Percentiles rank a stretch among this genome's conserved stretches.
These are phyloP conservation scores for Cichlasoma orientale DNA, from an alignment of 2,797 vertebrate species.

Conservation along the genomic window DNA sequence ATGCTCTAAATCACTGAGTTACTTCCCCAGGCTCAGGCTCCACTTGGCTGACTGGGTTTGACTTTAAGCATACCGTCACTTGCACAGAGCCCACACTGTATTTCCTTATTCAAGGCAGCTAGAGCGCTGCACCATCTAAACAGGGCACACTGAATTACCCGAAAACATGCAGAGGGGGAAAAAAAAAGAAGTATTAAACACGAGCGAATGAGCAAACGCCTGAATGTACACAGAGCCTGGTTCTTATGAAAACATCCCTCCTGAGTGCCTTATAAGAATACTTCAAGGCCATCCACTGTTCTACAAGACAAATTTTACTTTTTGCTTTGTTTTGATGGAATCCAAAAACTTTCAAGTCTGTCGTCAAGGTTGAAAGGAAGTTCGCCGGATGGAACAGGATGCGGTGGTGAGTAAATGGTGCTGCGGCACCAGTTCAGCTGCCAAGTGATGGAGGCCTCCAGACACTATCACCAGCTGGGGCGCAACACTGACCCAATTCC, in stretches of 20 bases:
- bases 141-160: slow-evolving; percentile 30
- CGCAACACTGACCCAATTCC: slow-evolving; percentile 62
- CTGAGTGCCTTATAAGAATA: slow-evolving; percentile 1
- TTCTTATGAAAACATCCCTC: slow-evolving; percentile 20
- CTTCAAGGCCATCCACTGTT: not conserved
- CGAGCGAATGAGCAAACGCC: slow-evolving; percentile 39
- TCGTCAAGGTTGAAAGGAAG: slow-evolving; percentile 10
- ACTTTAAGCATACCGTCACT: slow-evolving; percentile 40
- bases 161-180: slow-evolving; percentile 15
- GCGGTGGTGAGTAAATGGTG: slow-evolving; percentile 45
- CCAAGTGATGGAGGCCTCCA: slow-evolving; percentile 56
- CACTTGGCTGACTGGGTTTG: slow-evolving; percentile 25
- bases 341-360: slow-evolving; percentile 20
- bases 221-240: slow-evolving; percentile 22
- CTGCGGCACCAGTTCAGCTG: slow-evolving; percentile 51
- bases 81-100: slow-evolving; percentile 39
- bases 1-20: slow-evolving; percentile 8
- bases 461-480: slow-evolving; percentile 72
- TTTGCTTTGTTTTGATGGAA: slow-evolving; percentile 15
- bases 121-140: slow-evolving; percentile 44
- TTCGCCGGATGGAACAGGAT: slow-evolving; percentile 23
- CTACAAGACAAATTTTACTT: not conserved
- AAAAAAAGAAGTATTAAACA: slow-evolving; percentile 45
- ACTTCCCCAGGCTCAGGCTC: slow-evolving; percentile 21
- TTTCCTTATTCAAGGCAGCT: slow-evolving; percentile 43